Evolutionary conservation across 1,140 invertebrate genomes (phyloP).

Genomic region (Drosophila guanche): DNA sequence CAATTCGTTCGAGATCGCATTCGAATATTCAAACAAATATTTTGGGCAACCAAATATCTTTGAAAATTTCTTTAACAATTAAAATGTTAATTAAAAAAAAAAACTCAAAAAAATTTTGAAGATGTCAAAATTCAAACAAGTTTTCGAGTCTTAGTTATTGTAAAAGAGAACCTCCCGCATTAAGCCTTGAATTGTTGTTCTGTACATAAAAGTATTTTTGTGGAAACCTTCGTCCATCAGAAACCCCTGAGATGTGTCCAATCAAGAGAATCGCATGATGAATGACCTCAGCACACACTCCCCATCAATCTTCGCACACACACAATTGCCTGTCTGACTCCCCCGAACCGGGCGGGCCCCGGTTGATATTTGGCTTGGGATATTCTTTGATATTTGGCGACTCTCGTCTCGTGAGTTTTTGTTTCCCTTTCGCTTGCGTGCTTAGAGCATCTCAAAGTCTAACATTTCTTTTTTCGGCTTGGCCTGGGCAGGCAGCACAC

Average conservation of each 20-base stretch:
- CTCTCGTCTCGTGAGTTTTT: conserved; percentile 35
- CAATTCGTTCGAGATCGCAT: too few relatives aligned
- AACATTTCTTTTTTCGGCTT: conserved; percentile 50
- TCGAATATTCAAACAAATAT: too few relatives aligned
- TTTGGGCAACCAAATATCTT: too few relatives aligned
- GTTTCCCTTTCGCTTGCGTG: conserved; percentile 44
- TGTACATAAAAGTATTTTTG: conserved; percentile 18
- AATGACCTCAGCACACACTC: conserved; percentile 46
- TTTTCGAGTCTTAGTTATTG: not conserved
- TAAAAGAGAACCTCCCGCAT: conserved; percentile 23
- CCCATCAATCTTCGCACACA: conserved; percentile 47
- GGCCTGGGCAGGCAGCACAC: conserved; percentile 12
- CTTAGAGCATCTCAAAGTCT: conserved; percentile 59
- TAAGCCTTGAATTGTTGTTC: conserved; percentile 6
- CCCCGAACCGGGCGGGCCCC: not conserved
- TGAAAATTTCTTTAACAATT: too few relatives aligned
- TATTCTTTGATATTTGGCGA: conserved; percentile 57
- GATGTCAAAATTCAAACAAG: too few relatives aligned
- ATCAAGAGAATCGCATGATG: conserved; percentile 59
- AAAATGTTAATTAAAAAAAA: too few relatives aligned
- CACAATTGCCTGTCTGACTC: conserved; percentile 35
- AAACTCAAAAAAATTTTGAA: too few relatives aligned
- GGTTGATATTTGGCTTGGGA: conserved; percentile 14
- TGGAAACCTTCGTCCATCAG: conserved; percentile 28
- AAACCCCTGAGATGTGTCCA: conserved; percentile 51